These are phyloP conservation scores for Cassiopea xamachana DNA, from an alignment of 30 jellyfish, hydroid and myxozoan genomes.

Conservation along the genomic window DNA sequence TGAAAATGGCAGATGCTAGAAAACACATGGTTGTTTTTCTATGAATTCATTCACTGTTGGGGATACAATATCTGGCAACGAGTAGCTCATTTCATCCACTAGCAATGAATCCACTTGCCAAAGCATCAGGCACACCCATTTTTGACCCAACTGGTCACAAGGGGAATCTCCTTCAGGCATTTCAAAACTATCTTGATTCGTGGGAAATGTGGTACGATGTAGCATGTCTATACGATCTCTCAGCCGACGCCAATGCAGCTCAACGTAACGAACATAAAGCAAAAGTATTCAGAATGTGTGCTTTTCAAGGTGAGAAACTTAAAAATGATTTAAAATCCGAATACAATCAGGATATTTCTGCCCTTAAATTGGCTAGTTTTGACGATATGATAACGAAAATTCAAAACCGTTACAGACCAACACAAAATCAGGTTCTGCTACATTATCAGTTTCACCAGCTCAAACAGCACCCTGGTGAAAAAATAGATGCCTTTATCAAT, in stretches of 20 bases:
- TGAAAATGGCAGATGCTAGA: neutral
- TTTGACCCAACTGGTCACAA: conserved; percentile 40
- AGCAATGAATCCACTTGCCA: conserved; percentile 27
- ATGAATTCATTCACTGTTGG: neutral
- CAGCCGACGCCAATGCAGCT: conserved; percentile 27
- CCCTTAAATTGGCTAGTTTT: conserved; percentile 30
- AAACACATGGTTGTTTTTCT: neutral
- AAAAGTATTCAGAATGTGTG: conserved; percentile 41
- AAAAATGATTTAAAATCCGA: conserved; percentile 14
- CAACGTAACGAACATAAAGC: conserved; percentile 24
- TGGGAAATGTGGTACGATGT: conserved; percentile 59
- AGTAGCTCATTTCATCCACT: neutral
- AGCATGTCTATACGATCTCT: conserved; percentile 28
- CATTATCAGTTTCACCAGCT: conserved; percentile 49
- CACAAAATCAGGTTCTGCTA: conserved; percentile 47
- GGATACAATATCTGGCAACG: conserved; percentile 17
- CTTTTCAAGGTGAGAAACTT: conserved; percentile 33
- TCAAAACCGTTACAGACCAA: conserved; percentile 15
- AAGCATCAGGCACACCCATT: conserved; percentile 15
- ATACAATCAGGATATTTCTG: conserved; percentile 17
- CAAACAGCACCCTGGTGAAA: conserved; percentile 44
- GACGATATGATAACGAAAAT: conserved; percentile 45
- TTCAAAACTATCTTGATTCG: neutral
- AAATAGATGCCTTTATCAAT: conserved; percentile 28
- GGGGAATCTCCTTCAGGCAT: conserved; percentile 25